phyloP scores from a whole-genome alignment of 2,113 vertebrate genomes.

The Dissostichus mawsoni region DNA sequence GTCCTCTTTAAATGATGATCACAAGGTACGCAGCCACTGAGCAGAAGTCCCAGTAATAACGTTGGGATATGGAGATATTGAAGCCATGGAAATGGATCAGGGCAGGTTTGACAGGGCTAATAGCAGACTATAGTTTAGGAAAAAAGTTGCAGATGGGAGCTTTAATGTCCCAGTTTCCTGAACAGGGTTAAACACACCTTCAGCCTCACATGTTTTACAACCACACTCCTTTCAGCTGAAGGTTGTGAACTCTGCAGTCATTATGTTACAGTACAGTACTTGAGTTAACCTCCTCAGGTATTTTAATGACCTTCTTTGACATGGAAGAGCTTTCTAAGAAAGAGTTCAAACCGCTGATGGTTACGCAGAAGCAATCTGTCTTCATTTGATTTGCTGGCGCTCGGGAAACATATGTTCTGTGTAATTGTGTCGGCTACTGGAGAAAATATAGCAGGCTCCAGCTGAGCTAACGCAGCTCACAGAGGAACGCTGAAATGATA shows the following conservation, averaged over 20 bases:
- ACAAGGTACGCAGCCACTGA: not conserved
- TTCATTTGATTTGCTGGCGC: slow-evolving; percentile 54
- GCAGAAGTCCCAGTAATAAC: not conserved
- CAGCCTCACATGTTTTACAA: slow-evolving; percentile 26
- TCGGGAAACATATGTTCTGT: slow-evolving; percentile 50
- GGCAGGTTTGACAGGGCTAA: not conserved
- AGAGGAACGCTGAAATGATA: slow-evolving; percentile 37
- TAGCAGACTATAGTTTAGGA: not conserved
- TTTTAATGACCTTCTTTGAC: slow-evolving; percentile 49
- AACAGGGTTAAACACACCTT: not conserved
- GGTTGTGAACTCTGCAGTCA: slow-evolving; percentile 19
- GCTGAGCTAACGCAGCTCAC: slow-evolving; percentile 33
- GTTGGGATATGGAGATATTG: not conserved
- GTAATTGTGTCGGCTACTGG: slow-evolving; percentile 56
- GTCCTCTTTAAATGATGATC: not conserved
- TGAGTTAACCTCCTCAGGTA: slow-evolving; percentile 50
- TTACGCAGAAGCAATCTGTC: slow-evolving; percentile 41
- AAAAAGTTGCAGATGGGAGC: slow-evolving; percentile 2
- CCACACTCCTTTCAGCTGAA: slow-evolving; percentile 9
- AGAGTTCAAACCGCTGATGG: slow-evolving; percentile 51
- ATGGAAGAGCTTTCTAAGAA: slow-evolving; percentile 19
- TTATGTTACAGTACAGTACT: slow-evolving; percentile 25
- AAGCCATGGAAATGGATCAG: not conserved
- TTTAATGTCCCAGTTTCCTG: not conserved
- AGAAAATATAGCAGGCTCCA: slow-evolving; percentile 15